Evolutionary conservation across 2,113 vertebrate species (phyloP), one percentile per base, ranked within the genome.

Genomic region (Corvus cornix): DNA sequence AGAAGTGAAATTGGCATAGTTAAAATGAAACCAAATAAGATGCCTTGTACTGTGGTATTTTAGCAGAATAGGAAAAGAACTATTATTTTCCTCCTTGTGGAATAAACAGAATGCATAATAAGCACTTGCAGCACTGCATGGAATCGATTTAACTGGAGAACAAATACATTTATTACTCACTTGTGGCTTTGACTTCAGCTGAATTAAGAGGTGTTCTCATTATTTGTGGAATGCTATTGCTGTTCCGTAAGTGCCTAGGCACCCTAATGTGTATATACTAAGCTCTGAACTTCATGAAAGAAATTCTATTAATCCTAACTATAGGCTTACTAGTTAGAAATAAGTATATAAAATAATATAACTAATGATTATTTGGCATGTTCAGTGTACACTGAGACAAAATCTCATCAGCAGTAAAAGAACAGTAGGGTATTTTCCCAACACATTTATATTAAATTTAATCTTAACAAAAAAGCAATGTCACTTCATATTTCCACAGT

Each of bases 111-210:
- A 83, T 86, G 66, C 33, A 77, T 82, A 93, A 92, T 93, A 94
- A 97, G 82, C 63, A 91, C 83, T 97, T 97, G 28, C 83, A 92
- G 44, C 75, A 84, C 85, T 84, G 73, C 86, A 79, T 93, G 66
- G 81, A 96, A 98, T 96, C 69, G 30, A 97, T 97, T 97, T 96
- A 79, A 95, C 56, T 94, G 69, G 72, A 92, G 76, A 96, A 91
- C 80, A 93, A 94, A 97, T 85, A 93, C 44, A 64, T 97, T 97
- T 96, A 79, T 96, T 97, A 92, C 41, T 96, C 81, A 87, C 72
- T 96, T 85, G 82, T 93, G 97, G 64, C 59, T 95, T 95, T 73
- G 72, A 80, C 76, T 92, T 90, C 49, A 66, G 74, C 30, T 95
- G 86, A 95, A 90, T 95, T 95, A 95, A 91, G 90, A 95, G 95